A percentile compares a stretch with the other conserved stretches of the same genome.
These are phyloP conservation scores for Ips nitidus DNA, from an alignment of 1,140 invertebrate species.

Conservation along the genomic window DNA sequence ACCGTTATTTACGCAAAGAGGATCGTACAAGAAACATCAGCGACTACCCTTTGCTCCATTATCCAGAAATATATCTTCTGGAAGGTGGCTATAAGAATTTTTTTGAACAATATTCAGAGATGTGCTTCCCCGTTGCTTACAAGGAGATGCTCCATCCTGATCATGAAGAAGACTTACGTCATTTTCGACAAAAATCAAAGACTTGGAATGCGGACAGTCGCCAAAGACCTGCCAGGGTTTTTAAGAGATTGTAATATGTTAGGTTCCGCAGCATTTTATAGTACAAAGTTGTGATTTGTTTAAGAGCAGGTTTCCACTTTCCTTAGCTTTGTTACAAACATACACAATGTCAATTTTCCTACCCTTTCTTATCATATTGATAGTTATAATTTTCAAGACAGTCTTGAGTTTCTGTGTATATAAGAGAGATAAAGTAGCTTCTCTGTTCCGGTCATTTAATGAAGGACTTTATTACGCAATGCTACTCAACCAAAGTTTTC, in stretches of 20 bases:
- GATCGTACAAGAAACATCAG: conserved; percentile 83
- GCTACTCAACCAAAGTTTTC: conserved; percentile 39
- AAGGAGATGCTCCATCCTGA: conserved; percentile 77
- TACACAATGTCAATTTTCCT: no score
- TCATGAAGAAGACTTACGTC: conserved; percentile 69
- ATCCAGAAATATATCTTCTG: conserved; percentile 94
- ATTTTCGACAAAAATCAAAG: conserved; percentile 78
- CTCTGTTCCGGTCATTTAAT: conserved; percentile 8
- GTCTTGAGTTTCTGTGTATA: no score
- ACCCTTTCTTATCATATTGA: conserved; percentile 7
- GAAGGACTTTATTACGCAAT: conserved; percentile 38
- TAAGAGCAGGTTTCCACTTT: not conserved
- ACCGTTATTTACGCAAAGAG: conserved; percentile 77
- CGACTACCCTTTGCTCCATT: conserved; percentile 84
- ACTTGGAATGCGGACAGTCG: conserved; percentile 60
- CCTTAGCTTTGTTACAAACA: no score
- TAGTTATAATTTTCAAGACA: not conserved
- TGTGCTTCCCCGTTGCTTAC: conserved; percentile 79
- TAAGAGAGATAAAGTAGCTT: conserved; percentile 21
- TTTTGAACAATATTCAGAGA: conserved; percentile 66
- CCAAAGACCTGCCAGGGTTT: conserved; percentile 30
- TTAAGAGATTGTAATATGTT: conserved; percentile 35
- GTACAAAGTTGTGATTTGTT: conserved; percentile 29
- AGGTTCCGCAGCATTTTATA: conserved; percentile 5
- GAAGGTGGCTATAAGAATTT: conserved; percentile 94